These are phyloP conservation scores for Microcebus jonahi DNA, from an alignment of 2,113 vertebrate genomes.

Conservation along the genomic window DNA sequence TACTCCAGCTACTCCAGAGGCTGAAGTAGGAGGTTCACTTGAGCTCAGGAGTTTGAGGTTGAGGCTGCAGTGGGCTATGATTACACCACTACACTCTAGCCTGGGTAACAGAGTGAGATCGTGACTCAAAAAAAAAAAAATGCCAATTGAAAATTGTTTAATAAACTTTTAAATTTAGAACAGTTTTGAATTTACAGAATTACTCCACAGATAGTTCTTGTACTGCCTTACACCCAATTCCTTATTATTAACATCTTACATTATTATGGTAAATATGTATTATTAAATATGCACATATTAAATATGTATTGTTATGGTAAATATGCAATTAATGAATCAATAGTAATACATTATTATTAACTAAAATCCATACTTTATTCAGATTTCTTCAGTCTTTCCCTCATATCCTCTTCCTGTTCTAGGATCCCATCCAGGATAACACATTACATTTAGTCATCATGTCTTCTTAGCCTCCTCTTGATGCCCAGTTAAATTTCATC, in stretches of 20 bases:
- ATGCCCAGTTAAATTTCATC: not conserved
- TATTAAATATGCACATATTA: not conserved
- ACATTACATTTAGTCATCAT: not conserved
- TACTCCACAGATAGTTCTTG: not conserved
- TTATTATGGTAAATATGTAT: not conserved
- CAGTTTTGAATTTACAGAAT: conserved; percentile 23
- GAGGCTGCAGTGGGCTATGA: no score
- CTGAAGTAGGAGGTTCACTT: no score
- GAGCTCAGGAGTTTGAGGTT: no score
- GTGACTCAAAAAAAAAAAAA: no score
- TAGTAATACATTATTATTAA: conserved; percentile 1
- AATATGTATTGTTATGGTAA: not conserved
- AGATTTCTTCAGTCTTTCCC: conserved; percentile 5
- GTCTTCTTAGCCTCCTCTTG: not conserved
- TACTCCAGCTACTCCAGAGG: no score
- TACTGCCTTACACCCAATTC: not conserved
- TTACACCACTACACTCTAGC: no score
- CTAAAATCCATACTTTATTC: conserved; percentile 11
- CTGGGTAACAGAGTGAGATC: no score
- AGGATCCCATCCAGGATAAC: not conserved
- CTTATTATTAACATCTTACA: not conserved
- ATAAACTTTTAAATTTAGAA: conserved; percentile 8
- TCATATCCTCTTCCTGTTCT: not conserved
- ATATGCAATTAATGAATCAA: conserved; percentile 33
- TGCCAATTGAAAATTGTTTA: not conserved